phyloP scores from a whole-genome alignment of 2,113 vertebrate genomes.

The Cebidichthys violaceus region DNA sequence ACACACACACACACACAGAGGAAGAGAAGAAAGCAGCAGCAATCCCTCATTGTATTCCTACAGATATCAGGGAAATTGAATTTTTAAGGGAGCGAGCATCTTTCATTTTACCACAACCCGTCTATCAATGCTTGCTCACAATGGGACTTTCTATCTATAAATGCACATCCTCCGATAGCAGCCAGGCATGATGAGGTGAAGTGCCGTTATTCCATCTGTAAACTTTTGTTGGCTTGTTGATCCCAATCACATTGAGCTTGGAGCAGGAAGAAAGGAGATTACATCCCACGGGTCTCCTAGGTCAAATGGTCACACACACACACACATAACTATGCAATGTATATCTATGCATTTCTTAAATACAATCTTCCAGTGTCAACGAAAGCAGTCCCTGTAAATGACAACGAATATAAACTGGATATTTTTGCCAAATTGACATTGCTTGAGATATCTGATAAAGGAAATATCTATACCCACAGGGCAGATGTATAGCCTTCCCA shows the following conservation, averaged over 20 bases:
- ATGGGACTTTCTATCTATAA: constrained; percentile 62
- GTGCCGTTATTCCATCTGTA: constrained; percentile 32
- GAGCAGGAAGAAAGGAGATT: constrained; percentile 31
- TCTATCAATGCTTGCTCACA: constrained; percentile 35
- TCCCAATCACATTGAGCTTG: constrained; percentile 29
- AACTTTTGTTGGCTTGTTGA: constrained; percentile 58
- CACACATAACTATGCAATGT: background rate
- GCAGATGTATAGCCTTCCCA: background rate
- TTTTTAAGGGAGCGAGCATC: constrained; percentile 42
- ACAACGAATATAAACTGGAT: background rate
- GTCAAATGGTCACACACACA: constrained; percentile 2
- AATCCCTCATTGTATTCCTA: constrained; percentile 53
- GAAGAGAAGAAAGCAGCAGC: constrained; percentile 34
- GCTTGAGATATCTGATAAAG: background rate
- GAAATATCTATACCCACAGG: background rate
- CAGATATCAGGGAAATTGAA: constrained; percentile 47
- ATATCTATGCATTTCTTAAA: background rate
- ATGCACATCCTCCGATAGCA: constrained; percentile 46
- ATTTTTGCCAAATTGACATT: background rate
- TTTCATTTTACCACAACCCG: constrained; percentile 47
- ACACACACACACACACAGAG: constrained; percentile 1
- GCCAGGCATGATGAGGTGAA: constrained; percentile 25
- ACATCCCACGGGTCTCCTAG: constrained; percentile 30
- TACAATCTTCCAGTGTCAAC: background rate
- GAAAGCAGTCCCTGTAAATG: background rate